phyloP scores from a whole-genome alignment of 2,888 invertebrate genomes.

The Enchytraeus crypticus region DNA sequence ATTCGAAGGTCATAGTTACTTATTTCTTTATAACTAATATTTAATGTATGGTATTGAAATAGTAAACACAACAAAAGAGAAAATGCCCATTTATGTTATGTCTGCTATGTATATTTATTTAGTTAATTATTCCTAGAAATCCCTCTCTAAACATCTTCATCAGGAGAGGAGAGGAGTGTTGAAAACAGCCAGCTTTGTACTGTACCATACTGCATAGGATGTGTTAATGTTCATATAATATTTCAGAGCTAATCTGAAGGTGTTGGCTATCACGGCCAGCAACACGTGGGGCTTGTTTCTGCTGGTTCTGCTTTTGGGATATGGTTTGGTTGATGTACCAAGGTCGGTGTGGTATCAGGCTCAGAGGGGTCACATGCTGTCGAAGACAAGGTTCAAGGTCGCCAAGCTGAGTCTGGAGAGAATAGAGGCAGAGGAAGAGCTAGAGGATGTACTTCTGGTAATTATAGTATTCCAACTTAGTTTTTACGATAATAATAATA shows the following conservation, averaged over 20 bases:
- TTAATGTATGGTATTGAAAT: no score
- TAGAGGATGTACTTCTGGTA: conserved; percentile 72
- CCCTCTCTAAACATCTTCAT: no score
- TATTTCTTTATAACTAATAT: no score
- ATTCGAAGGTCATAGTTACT: no score
- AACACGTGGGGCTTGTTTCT: conserved; percentile 98
- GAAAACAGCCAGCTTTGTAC: no score
- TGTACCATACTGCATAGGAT: no score
- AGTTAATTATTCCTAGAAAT: no score
- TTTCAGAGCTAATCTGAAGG: conserved; percentile 74
- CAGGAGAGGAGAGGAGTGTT: no score
- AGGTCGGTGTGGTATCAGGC: conserved; percentile 83
- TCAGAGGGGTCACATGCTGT: conserved; percentile 71
- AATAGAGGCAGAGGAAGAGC: conserved; percentile 90
- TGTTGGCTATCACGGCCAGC: conserved; percentile 93
- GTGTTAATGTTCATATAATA: no score
- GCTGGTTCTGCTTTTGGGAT: conserved; percentile 78
- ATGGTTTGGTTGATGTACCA: conserved; percentile 87
- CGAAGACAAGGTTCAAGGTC: conserved; percentile 76
- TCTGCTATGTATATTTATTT: no score
- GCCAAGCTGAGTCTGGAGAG: conserved; percentile 89
- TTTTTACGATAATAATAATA: not conserved
- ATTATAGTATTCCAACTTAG: not conserved
- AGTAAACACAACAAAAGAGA: no score
- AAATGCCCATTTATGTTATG: no score